Evolutionary conservation across 2,888 invertebrate genomes (phyloP), one percentile per base, ranked within the genome.

Genomic region (Ochropacha duplaris): DNA sequence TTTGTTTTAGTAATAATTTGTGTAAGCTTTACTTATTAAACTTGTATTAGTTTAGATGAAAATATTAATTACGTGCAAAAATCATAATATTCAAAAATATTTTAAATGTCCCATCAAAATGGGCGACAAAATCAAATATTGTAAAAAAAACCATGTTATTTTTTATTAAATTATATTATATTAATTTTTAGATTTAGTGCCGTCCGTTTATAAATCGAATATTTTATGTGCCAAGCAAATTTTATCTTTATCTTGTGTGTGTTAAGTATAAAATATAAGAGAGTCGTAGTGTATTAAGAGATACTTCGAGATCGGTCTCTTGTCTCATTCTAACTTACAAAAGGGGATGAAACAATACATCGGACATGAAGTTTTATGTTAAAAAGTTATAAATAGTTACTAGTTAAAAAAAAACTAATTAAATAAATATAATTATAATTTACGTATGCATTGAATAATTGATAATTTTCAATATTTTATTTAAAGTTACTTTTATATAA

Each of bases 401-500:
- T 54, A 57, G n/a, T 44, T 44, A 55, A 54, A 65, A 62, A 61
- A 71, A 57, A 62, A 28, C 5, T 59, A 62, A 67, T 57, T 63
- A 49, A 52, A 56, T 52, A 71, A 71, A 73, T 65, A 60, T 62
- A 62, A 62, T 74, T 75, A 65, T 65, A 71, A 67, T 68, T 65
- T 71, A 67, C 58, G 74, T 84, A 85, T 68, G 84, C 86, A 77
- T 79, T 65, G 54, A 69, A 36, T n/a, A 39, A 16, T 39, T 39
- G 39, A 16, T 78, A 66, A 77, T 73, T 80, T 75, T 65, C 69
- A 76, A 76, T 71, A 76, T 82, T 83, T 83, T 68, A 78, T 83
- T 84, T 78, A 78, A 63, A 77, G 81, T 87, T 88, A 87, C 76
- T 88, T 88, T 88, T 88, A 85, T 86, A 87, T 74, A 78, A 87